Conservation (phyloP, 2,113 vertebrate species). For the Epinephelus fuscoguttatus region DNA sequence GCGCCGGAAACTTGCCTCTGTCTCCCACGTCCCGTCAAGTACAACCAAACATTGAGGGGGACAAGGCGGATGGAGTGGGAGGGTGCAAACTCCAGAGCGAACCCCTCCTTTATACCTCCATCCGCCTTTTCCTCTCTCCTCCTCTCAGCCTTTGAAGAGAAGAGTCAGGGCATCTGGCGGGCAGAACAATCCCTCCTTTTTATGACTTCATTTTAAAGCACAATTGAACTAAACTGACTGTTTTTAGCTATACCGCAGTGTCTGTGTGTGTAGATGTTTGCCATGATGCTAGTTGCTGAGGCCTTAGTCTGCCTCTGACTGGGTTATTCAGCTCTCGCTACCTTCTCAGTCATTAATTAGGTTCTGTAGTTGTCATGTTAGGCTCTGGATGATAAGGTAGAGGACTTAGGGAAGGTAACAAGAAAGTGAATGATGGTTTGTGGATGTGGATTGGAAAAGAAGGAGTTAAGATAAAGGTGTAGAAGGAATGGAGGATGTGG, state of each 20-base stretch:
- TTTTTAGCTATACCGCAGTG: slow-evolving; percentile 57
- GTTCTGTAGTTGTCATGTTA: slow-evolving; percentile 4
- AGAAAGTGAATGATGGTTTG: slow-evolving; percentile 56
- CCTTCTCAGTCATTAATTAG: slow-evolving; percentile 13
- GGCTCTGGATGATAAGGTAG: slow-evolving; percentile 50
- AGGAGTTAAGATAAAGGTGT: background rate
- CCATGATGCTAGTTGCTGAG: slow-evolving; percentile 38
- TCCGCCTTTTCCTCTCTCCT: slow-evolving; percentile 10
- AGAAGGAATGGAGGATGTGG: background rate
- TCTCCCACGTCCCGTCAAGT: slow-evolving; percentile 55
- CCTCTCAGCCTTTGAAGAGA: slow-evolving; percentile 37
- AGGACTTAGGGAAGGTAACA: background rate
- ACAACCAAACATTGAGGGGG: slow-evolving; percentile 68
- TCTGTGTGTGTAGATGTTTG: slow-evolving; percentile 47
- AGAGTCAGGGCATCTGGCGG: slow-evolving; percentile 8
- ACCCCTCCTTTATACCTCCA: slow-evolving; percentile 9
- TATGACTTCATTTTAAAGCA: slow-evolving; percentile 76
- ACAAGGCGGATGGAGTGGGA: background rate
- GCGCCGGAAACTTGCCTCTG: slow-evolving; percentile 59
- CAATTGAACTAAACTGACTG: slow-evolving; percentile 69
- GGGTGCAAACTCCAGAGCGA: background rate
- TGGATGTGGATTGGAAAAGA: slow-evolving; percentile 52
- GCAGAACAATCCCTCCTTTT: slow-evolving; percentile 43
- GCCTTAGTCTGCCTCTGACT: slow-evolving; percentile 52
- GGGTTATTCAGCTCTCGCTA: slow-evolving; percentile 10